Conservation (phyloP, 2,888 invertebrate species). For the Sipha maydis region DNA sequence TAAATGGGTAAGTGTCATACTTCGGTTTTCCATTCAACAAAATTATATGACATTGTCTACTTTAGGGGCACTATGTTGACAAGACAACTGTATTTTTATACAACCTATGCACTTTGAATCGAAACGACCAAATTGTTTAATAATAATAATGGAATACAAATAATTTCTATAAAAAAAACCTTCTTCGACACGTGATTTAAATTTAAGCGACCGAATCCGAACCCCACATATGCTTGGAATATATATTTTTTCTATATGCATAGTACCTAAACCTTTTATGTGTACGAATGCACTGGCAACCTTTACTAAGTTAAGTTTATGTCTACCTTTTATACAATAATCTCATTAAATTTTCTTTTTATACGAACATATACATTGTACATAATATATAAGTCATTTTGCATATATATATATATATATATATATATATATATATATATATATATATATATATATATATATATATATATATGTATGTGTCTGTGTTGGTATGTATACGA, state of each 20-base stretch:
- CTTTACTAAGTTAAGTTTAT: background rate
- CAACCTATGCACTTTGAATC: too few species aligned
- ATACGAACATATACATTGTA: background rate
- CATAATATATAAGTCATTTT: background rate
- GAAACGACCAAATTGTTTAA: background rate
- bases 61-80: background rate
- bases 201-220: background rate
- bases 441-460: too few species aligned
- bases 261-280: too few species aligned
- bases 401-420: background rate
- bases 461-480: background rate
- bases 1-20: background rate
- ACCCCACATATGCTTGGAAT: background rate
- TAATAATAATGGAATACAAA: background rate
- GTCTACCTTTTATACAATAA: slow-evolving; percentile 11
- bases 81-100: background rate
- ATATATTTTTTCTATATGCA: background rate
- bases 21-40: background rate
- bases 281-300: background rate
- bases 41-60: background rate
- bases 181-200: background rate
- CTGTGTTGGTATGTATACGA: background rate
- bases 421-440: background rate
- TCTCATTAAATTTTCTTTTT: background rate
- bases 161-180: background rate